Evolutionary conservation across 2,797 vertebrate species (phyloP).

Genomic region (Premnoplex brunnescens): DNA sequence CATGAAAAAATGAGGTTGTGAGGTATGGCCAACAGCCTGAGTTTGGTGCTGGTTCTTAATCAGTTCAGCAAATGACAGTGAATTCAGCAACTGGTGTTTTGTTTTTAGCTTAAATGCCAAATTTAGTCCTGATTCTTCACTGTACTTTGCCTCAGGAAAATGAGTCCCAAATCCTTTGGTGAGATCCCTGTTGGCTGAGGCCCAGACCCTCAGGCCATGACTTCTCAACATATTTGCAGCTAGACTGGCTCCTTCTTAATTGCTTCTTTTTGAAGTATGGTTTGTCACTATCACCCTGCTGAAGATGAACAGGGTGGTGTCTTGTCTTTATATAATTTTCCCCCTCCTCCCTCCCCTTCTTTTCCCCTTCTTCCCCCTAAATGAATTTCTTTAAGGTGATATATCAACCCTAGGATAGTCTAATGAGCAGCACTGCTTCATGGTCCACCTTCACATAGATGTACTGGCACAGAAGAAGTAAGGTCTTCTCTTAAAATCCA

Average conservation of each 20-base stretch:
- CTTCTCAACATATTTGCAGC: background rate
- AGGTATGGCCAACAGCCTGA: background rate
- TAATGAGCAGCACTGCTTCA: accelerated
- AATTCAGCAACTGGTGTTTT: accelerated
- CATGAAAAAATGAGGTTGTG: background rate
- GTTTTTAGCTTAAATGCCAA: background rate
- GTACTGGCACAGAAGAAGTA: background rate
- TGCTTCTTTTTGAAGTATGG: background rate
- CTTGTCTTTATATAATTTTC: background rate
- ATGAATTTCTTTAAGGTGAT: background rate
- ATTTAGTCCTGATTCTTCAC: background rate
- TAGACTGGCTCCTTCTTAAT: background rate
- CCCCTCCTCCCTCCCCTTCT: background rate
- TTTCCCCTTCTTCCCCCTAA: background rate
- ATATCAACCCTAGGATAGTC: background rate
- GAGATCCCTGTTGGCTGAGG: background rate
- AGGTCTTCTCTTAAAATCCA: background rate
- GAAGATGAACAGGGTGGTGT: background rate
- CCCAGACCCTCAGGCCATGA: background rate
- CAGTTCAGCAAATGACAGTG: background rate
- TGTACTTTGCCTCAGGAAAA: background rate
- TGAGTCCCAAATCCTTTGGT: background rate
- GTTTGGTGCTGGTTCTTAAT: background rate
- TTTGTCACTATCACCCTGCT: background rate
- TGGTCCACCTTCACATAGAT: background rate